Conservation (phyloP, 2,797 vertebrate genomes). For the Arctocebus calabarensis region DNA sequence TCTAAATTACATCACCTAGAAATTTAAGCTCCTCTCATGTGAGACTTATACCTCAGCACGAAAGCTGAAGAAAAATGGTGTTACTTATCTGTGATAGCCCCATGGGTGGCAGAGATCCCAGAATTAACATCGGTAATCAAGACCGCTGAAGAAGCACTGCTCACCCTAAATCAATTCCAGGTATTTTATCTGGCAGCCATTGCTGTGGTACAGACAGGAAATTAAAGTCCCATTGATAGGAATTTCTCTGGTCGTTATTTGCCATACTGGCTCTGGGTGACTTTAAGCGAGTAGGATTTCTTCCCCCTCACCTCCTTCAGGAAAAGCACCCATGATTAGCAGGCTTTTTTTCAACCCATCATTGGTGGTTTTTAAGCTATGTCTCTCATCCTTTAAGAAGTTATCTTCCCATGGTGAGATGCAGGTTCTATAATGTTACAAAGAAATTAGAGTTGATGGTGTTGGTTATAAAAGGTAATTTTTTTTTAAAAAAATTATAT, state of each 20-base stretch:
- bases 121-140: constrained; percentile 42
- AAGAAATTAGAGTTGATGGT: not conserved
- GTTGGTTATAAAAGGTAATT: not conserved
- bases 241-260: constrained; percentile 17
- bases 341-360: not conserved
- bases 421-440: not conserved
- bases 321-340: not conserved
- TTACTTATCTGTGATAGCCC: constrained; percentile 65
- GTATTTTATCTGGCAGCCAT: not conserved
- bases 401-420: not conserved
- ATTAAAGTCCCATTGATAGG: not conserved
- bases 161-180: constrained; percentile 42
- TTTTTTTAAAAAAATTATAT: not conserved
- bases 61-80: constrained; percentile 47
- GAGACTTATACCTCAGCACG: constrained; percentile 40
- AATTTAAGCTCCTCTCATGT: constrained; percentile 62
- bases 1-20: constrained; percentile 71
- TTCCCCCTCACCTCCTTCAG: not conserved
- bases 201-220: not conserved
- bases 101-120: not conserved
- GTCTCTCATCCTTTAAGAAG: not conserved
- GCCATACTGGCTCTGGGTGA: not conserved
- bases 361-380: not conserved
- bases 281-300: not conserved
- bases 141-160: constrained; percentile 1